phyloP scores from a whole-genome alignment of 2,888 invertebrate genomes.

The Heliconius cydno region DNA sequence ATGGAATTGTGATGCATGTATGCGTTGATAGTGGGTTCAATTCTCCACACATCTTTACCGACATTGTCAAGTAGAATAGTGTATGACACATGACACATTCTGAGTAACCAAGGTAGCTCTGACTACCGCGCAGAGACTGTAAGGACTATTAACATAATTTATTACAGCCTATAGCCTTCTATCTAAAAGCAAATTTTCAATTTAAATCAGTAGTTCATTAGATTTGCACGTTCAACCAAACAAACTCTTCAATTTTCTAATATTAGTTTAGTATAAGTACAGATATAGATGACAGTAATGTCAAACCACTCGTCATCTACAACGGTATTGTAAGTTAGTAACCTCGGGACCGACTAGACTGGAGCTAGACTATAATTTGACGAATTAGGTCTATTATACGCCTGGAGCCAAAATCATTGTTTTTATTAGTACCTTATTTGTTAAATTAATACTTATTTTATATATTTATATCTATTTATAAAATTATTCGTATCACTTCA shows the following conservation, averaged over 20 bases:
- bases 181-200: too few species aligned
- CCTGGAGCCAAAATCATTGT: slow-evolving; percentile 32
- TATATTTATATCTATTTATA: too few species aligned
- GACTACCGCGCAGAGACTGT: too few species aligned
- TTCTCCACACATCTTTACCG: too few species aligned
- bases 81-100: neutral
- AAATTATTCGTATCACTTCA: too few species aligned
- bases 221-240: too few species aligned
- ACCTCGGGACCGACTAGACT: slow-evolving; percentile 18
- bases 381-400: slow-evolving; percentile 34
- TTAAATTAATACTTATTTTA: neutral
- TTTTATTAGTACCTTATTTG: neutral
- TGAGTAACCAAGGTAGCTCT: neutral
- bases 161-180: neutral
- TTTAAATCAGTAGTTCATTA: too few species aligned
- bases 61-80: neutral
- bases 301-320: slow-evolving; percentile 12
- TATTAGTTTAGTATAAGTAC: neutral
- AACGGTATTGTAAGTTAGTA: slow-evolving; percentile 39
- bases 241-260: neutral
- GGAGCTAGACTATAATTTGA: slow-evolving; percentile 43
- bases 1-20: too few species aligned
- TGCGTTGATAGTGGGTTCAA: too few species aligned
- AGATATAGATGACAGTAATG: neutral
- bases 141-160: neutral